These are phyloP conservation scores for Colinus virginianus DNA, from an alignment of 2,113 vertebrate genomes.

Conservation along the genomic window DNA sequence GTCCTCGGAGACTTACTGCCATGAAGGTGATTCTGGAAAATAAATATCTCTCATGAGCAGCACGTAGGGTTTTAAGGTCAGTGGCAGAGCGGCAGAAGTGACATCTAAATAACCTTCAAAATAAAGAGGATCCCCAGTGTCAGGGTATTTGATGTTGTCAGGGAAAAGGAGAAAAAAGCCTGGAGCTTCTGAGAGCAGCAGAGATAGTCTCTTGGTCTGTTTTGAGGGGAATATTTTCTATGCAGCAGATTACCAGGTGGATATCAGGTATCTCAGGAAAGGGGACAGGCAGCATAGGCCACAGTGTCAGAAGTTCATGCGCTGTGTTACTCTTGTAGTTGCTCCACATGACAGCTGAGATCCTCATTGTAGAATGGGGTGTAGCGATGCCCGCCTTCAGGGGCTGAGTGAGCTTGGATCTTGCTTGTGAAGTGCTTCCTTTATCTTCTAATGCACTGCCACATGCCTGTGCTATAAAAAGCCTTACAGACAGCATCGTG, in stretches of 20 bases:
- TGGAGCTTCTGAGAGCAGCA: not conserved
- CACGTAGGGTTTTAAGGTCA: not conserved
- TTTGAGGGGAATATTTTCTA: not conserved
- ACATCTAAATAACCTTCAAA: not conserved
- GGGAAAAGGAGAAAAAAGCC: not conserved
- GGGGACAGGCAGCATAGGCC: not conserved
- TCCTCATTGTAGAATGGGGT: not conserved
- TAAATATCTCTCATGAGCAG: not conserved
- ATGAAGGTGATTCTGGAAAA: not conserved
- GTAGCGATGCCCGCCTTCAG: not conserved
- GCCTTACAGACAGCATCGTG: not conserved
- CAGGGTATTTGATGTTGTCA: not conserved
- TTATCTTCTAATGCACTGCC: not conserved
- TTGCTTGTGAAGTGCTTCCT: not conserved
- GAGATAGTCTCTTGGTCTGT: not conserved
- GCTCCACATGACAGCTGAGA: not conserved
- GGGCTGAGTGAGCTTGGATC: not conserved
- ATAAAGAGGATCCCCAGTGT: not conserved
- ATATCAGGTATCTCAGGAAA: not conserved
- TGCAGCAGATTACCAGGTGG: not conserved
- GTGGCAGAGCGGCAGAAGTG: not conserved
- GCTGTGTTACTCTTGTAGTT: not conserved
- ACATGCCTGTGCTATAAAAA: accelerated
- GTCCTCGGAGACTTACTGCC: not conserved
- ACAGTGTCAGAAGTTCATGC: not conserved